phyloP scores from a whole-genome alignment of 2,888 invertebrate genomes.

The Eudasyphora cyanicolor region DNA sequence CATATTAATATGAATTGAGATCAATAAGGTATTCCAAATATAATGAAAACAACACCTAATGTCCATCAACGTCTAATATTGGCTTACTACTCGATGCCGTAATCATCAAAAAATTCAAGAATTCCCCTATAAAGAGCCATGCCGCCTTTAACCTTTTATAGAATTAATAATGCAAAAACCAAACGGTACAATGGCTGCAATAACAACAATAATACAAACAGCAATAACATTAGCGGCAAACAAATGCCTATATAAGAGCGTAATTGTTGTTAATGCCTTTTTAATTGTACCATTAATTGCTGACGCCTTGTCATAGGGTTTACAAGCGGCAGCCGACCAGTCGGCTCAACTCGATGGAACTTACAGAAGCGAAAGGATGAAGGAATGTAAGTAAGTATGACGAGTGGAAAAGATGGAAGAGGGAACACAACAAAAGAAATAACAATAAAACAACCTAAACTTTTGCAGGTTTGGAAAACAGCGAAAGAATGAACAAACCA shows the following conservation, averaged over 20 bases:
- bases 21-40: too few species aligned
- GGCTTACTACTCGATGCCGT: too few species aligned
- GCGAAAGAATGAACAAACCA: conserved; percentile 28
- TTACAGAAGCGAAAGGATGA: background rate
- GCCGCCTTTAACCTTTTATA: background rate
- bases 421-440: background rate
- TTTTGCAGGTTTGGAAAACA: conserved; percentile 50
- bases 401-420: background rate
- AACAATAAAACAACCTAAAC: conserved; percentile 63
- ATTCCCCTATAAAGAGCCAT: too few species aligned
- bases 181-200: background rate
- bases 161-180: conserved; percentile 8
- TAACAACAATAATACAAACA: background rate
- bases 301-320: conserved; percentile 68
- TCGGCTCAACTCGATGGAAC: background rate
- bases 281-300: conserved; percentile 78
- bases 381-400: conserved; percentile 7
- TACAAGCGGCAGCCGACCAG: background rate
- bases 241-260: conserved; percentile 60
- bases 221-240: conserved; percentile 27
- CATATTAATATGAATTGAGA: too few species aligned
- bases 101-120: too few species aligned
- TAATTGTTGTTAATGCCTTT: conserved; percentile 77
- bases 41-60: too few species aligned
- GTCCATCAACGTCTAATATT: too few species aligned